A percentile compares a stretch with the other conserved stretches of the same genome.
phyloP scores from a whole-genome alignment of 64 coral and sea anemone species.

The Montipora efflorescens region DNA sequence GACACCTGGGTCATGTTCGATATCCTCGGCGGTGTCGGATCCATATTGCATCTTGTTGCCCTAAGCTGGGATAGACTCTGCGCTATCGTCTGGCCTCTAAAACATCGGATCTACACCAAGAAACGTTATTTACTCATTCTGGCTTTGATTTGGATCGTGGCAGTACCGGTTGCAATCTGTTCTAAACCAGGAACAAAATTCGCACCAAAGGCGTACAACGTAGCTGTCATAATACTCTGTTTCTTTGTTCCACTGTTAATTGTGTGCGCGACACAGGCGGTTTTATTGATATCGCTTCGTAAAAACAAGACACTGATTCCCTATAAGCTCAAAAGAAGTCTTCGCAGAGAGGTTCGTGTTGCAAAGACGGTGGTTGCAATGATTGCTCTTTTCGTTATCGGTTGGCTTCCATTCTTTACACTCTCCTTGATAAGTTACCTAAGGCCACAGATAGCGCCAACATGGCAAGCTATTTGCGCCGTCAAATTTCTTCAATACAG shows the following conservation, averaged over 20 bases:
- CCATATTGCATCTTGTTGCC: conserved; percentile 82
- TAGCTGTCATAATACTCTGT: conserved; percentile 75
- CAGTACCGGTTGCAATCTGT: conserved; percentile 38
- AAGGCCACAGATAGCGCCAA: background rate
- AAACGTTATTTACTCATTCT: conserved; percentile 67
- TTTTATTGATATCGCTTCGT: background rate
- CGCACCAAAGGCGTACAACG: conserved; percentile 58
- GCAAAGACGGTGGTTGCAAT: conserved; percentile 78
- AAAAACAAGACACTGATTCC: conserved; percentile 15
- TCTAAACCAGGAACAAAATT: conserved; percentile 74
- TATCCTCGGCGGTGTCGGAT: conserved; percentile 80
- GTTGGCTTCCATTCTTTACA: conserved; percentile 83
- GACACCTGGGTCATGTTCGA: conserved; percentile 49
- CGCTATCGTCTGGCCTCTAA: conserved; percentile 83
- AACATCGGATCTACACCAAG: conserved; percentile 74
- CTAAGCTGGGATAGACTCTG: conserved; percentile 88
- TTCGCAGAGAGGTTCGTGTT: conserved; percentile 57
- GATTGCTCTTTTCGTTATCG: conserved; percentile 78
- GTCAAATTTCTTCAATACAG: conserved; percentile 89
- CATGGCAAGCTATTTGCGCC: conserved; percentile 61
- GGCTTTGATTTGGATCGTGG: conserved; percentile 47
- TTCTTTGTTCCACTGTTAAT: conserved; percentile 75
- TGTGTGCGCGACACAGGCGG: conserved; percentile 61
- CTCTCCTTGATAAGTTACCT: conserved; percentile 31
- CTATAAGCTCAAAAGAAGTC: conserved; percentile 32